Base-by-base conservation (phyloP, 2,888 invertebrate species). In the Tetragonula carbonaria region DNA sequence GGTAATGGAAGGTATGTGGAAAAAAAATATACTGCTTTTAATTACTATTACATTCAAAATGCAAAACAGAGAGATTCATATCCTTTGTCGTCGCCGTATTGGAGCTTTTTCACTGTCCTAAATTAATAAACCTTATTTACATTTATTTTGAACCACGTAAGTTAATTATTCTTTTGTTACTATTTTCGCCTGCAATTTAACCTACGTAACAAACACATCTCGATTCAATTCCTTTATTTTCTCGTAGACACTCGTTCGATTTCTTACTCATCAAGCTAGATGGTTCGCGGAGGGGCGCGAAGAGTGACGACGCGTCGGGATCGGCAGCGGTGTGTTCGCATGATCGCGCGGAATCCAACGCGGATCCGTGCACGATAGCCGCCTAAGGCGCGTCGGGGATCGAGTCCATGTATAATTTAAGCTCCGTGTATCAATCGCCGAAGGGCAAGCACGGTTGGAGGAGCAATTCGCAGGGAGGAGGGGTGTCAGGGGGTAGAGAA, bases 361-460 rank as follows among this genome's bases (percentile, higher is more conserved):
- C 87, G 88, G 91, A 92, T 91, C 91, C 87, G 88, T 86, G 88
- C 85, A 74, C 80, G 78, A 67, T 72, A 74, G 73, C 57, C 68
- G 87, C 86, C 85, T 78, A 82, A 86, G 87, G 83, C 85, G 85
- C 87, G 86, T 82, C 87, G 88, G 84, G 86, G 87, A 86, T 88
- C 87, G 75, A 82, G 81, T 82, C 82, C 88, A 88, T 92, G 91
- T 93, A 93, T 93, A 93, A 93, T 93, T 93, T 92, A 92, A 92
- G 92, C 91, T 87, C 78, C 91, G 91, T 91, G 93, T 93, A 93
- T 93, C 93, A 93, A 93, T 93, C 91, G 93, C 92, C 91, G 84
- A 79, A 87, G 88, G 92, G 91, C 86, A 82, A 87, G 89, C 80
- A 86, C 86, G 85, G 86, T 82, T 87, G 85, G 87, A 80, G 87